phyloP scores from a whole-genome alignment of 2,888 invertebrate species.

The Sepioteuthis lessoniana region DNA sequence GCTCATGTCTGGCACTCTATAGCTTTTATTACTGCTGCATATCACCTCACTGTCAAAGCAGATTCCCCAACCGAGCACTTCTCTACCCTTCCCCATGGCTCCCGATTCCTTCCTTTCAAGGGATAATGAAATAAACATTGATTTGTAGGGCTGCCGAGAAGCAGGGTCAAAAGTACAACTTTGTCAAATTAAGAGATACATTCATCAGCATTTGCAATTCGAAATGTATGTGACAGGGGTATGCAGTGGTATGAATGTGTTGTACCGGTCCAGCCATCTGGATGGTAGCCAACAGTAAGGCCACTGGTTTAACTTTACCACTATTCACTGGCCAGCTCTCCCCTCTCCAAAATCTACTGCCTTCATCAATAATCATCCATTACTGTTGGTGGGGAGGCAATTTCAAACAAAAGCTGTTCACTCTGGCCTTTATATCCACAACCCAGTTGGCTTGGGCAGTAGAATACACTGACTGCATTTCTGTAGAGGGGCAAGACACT shows the following conservation, averaged over 20 bases:
- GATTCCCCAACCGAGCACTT: neutral
- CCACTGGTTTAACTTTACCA: neutral
- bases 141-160: neutral
- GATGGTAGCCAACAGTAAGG: neutral
- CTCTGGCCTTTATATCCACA: neutral
- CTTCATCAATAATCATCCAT: neutral
- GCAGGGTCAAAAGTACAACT: conserved; percentile 43
- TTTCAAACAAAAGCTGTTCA: neutral
- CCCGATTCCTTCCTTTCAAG: neutral
- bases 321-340: neutral
- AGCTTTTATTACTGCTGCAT: neutral
- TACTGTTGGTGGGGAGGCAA: neutral
- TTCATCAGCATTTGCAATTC: conserved; percentile 12
- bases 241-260: neutral
- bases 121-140: conserved; percentile 46
- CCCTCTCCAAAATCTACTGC: neutral
- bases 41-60: neutral
- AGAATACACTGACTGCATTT: too few relatives aligned
- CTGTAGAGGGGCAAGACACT: too few relatives aligned
- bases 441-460: too few relatives aligned
- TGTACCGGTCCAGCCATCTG: neutral
- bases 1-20: neutral
- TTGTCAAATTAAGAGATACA: conserved; percentile 44
- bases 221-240: conserved; percentile 39
- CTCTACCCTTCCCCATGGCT: neutral